phyloP scores from a whole-genome alignment of 2,888 invertebrate species.

The Dicyrtomina minuta region DNA sequence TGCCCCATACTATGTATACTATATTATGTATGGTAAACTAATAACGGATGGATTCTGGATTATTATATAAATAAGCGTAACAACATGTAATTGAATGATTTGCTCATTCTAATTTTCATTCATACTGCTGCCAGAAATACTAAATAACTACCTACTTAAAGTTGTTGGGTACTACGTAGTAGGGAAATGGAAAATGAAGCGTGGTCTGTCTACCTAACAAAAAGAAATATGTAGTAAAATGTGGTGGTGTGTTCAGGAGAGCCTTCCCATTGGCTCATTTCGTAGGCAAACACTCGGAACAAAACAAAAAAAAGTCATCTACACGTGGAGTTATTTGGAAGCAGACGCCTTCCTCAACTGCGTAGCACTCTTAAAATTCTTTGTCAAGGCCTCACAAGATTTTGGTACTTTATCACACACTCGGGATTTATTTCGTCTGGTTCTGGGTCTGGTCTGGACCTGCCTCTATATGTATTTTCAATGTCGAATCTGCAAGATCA shows the following conservation, averaged over 20 bases:
- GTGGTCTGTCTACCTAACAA: slow-evolving; percentile 4
- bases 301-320: background rate
- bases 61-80: too few relatives aligned
- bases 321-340: slow-evolving; percentile 6
- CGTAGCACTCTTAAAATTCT: slow-evolving; percentile 6
- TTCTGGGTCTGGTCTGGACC: too few relatives aligned
- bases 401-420: background rate
- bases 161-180: background rate
- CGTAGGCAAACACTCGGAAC: slow-evolving; percentile 3
- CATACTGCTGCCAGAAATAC: too few relatives aligned
- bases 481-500: too few relatives aligned
- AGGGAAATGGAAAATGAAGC: background rate
- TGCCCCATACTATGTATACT: too few relatives aligned
- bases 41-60: too few relatives aligned
- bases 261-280: background rate
- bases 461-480: too few relatives aligned
- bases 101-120: too few relatives aligned
- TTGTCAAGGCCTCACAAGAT: slow-evolving; percentile 22
- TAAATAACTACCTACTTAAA: too few relatives aligned
- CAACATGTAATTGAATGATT: too few relatives aligned
- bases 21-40: too few relatives aligned
- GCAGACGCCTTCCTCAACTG: background rate
- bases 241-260: background rate
- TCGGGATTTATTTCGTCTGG: too few relatives aligned
- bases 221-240: background rate